Evolutionary conservation across 1,140 invertebrate species (phyloP), one percentile per base, ranked within the genome.

Genomic region (Brachionus sp.): DNA sequence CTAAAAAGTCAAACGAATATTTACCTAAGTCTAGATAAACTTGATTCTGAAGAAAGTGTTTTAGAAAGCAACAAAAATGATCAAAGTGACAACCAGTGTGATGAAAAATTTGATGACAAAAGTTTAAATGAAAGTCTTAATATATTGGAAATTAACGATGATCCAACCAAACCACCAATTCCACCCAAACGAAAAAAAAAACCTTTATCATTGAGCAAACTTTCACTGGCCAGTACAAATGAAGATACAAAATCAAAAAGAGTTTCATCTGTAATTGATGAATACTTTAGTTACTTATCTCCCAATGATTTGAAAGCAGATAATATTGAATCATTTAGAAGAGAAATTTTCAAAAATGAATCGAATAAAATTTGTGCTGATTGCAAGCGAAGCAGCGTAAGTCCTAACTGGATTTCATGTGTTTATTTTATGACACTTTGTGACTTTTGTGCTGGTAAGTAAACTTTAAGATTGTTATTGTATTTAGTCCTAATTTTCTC

Each of bases 131-230:
- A 39, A 33, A 70, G 66, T 44, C 33, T 39, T 39, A 19, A 9
- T 39, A 37, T 39, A 6, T 39, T 39, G 13, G 39, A 46, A 25
- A 13, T 25, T 19, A 46, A 46, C 44, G 44, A 25, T 46, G 19
- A 75, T 10, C 39, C 39, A 12, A 19, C 39, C 4, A 75, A 46
- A 25, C 70, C 70, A 46, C 70, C 70, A 4, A 46, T 75, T 25
- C 70, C 70, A 46, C 70, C 70, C 12, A 75, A 75, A 75, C 37
- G 70, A 25, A 75, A 39, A 13, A 75, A 75, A 33, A 44, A 29
- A 35, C 19, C 19, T 7, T 73, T 73, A 42, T 73, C 68, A 5
- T 16, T 73, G 16, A 73, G 68, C 37, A 37, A 23, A 39, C 35
- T 73, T n/a, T 39, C 19, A 6, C 9, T 73, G 2, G 37, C 9